These are phyloP conservation scores for Zygogramma bicolorata DNA, from an alignment of 2,888 invertebrate genomes.

Conservation along the genomic window DNA sequence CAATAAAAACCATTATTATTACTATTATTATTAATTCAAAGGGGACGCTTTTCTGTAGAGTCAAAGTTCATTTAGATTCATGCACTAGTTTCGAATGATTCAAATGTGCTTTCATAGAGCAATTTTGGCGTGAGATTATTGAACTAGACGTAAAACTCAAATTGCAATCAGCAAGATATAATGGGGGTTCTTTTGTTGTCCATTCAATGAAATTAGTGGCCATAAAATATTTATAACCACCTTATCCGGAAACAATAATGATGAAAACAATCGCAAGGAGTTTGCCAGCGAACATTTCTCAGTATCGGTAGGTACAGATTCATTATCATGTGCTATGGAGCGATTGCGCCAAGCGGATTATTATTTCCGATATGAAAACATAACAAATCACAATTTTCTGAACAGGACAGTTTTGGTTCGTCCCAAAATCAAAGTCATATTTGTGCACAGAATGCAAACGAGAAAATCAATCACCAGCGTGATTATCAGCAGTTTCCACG, in stretches of 20 bases:
- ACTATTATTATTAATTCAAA: background rate
- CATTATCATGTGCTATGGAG: background rate
- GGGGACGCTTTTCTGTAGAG: background rate
- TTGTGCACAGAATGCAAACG: background rate
- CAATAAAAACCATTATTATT: too few relatives aligned
- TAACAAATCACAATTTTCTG: background rate
- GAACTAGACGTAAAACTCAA: background rate
- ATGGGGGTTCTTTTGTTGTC: background rate
- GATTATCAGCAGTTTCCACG: background rate
- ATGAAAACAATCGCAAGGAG: background rate
- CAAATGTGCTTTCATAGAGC: background rate
- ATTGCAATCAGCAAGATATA: background rate
- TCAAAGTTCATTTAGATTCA: background rate
- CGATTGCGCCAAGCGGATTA: background rate
- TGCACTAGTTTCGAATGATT: background rate
- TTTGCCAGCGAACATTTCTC: conserved; percentile 2
- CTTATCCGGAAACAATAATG: background rate
- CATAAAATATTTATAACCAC: background rate
- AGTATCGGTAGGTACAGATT: background rate
- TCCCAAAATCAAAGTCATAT: background rate
- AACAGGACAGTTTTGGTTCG: background rate
- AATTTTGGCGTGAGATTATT: background rate
- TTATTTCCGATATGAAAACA: background rate
- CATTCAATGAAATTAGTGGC: background rate
- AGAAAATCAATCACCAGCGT: background rate